Evolutionary conservation across 2,888 invertebrate species (phyloP), one percentile per base, ranked within the genome.

Genomic region (Ophioninae sp.): DNA sequence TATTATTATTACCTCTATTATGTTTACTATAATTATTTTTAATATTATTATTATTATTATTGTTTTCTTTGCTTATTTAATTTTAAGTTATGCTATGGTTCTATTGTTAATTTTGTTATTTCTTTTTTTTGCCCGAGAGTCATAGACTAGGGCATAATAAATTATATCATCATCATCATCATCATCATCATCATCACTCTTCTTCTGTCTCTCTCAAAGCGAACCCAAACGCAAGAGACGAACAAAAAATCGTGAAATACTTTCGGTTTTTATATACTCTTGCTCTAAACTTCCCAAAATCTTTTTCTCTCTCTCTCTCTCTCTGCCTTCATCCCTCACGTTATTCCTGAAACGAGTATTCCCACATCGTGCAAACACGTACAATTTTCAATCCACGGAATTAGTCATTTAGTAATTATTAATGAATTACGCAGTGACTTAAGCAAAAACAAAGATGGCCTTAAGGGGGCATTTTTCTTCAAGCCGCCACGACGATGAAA

Each of bases 391-490:
- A 81, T 78, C 51, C 67, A 80, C 44, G 76, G 67, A 78, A 77
- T 65, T 79, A 82, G 82, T 74, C 56, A 79, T 84, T 85, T 80
- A 78, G 64, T 79, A 59, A 75, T 82, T 82, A 81, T 61, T 71
- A 84, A 78, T 65, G 79, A 81, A 84, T 83, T 69, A 74, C 56
- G 78, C 83, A 78, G 77, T 83, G 81, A 81, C 61, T 84, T 79
- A 79, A 86, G 80, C 65, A 80, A 59, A 85, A 85, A n/a, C n/a
- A 68, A 72, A 72, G 81, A 85, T 86, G 86, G 86, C 86, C 86
- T 86, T 86, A 86, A 86, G 80, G 65, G 73, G 81, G 69, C 51
- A 13, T 75, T 74, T 63, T 73, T 74, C 44, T 71, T 71, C 77
- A 41, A 56, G 58, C 71, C 79, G 71, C 71, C 75, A 51, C 56